Base-by-base conservation (phyloP, 2,797 vertebrate species). In the Bradypodion ventrale region DNA sequence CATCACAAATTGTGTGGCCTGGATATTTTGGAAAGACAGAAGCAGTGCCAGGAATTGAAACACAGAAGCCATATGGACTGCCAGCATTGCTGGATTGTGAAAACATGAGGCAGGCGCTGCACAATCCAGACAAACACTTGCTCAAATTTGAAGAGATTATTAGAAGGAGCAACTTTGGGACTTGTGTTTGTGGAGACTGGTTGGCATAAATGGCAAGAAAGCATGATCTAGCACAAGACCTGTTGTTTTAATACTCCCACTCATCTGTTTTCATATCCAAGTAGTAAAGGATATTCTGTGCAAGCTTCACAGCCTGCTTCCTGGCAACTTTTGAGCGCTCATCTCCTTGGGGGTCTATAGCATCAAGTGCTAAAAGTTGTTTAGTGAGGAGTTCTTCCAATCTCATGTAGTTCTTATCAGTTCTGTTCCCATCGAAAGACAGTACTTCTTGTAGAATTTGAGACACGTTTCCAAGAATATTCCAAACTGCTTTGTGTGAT, bases 261-360 rank as follows among this genome's bases (percentile, higher is more conserved):
- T 99, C 97, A 84, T 99, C 98, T 0, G 98, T 99, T 94, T 99
- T 99, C 96, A 99, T 96, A 96, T 99, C 98, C 84, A 99, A 96
- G 85, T 98, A 99, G 96, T 97, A 97, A 84, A 99, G 97, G 92
- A 98, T 98, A 94, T 98, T 99, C 95, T 99, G 98, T 35, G 98
- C 98, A 0, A 98, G 97, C 94, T 98, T 99, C 83, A 99, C 99
- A 0, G 98, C 98, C 95, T 99, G 98, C 83, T 98, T 99, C 74
- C 99, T 94, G 69, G 98, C 98, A 68, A 93, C 93, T 93, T 99
- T 99, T 74, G 97, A 97, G 32, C 87, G 93, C 89, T 97, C 97
- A 1, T 99, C 97, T 0, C 99, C 99, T 88, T 97, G 97, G 0
- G 98, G 97, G 93, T 99, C 98, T 78, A 99, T 97, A 0, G 99